phyloP scores from a whole-genome alignment of 2,797 vertebrate genomes.

The Graptemys geographica region DNA sequence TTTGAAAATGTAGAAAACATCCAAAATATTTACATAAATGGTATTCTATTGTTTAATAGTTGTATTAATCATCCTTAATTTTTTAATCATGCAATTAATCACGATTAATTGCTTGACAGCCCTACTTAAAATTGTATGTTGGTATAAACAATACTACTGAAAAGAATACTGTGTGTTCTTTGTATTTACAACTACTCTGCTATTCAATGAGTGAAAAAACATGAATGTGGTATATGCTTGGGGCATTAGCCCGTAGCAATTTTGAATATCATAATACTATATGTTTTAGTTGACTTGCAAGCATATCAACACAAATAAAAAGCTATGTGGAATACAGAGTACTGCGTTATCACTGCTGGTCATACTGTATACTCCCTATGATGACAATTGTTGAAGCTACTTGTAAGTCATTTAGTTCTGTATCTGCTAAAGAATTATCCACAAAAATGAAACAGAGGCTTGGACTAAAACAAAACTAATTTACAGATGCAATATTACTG shows the following conservation, averaged over 20 bases:
- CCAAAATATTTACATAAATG: too few relatives aligned
- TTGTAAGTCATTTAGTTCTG: background rate
- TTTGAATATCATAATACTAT: background rate
- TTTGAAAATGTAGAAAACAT: too few relatives aligned
- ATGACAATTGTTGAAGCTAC: background rate
- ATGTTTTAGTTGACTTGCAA: background rate
- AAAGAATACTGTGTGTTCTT: background rate
- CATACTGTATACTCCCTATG: background rate
- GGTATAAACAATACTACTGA: background rate
- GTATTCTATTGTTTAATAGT: too few relatives aligned
- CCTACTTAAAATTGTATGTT: background rate
- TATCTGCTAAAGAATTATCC: background rate
- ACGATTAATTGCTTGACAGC: too few relatives aligned
- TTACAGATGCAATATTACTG: background rate
- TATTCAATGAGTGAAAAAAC: background rate
- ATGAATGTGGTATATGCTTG: accelerated
- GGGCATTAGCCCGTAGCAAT: background rate
- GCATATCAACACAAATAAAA: background rate
- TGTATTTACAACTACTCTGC: background rate
- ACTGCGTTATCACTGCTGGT: background rate
- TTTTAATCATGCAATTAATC: too few relatives aligned
- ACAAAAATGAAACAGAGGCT: background rate
- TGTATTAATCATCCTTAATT: too few relatives aligned
- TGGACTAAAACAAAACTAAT: background rate
- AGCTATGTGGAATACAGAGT: background rate